These are phyloP conservation scores for Grammomys dolichurus DNA, from an alignment of 2,113 vertebrate species.

Conservation along the genomic window DNA sequence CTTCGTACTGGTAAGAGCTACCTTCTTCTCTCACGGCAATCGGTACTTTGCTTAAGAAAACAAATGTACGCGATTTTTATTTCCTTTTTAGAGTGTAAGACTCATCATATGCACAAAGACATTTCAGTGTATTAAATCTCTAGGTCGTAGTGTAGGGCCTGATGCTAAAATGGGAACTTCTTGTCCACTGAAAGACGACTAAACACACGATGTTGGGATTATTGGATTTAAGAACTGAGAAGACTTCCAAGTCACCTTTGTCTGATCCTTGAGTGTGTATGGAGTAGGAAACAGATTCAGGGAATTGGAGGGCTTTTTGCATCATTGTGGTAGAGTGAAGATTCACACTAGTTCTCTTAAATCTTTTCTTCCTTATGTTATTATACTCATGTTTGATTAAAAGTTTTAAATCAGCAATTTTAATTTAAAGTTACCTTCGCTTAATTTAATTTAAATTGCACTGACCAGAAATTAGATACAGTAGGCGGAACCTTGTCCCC, in stretches of 20 bases:
- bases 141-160: background rate
- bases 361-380: conserved; percentile 8
- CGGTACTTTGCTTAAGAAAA: background rate
- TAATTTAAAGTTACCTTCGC: background rate
- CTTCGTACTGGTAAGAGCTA: background rate
- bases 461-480: conserved; percentile 14
- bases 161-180: background rate
- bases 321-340: background rate
- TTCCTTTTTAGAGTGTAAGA: background rate
- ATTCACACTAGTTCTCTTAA: background rate
- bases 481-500: background rate
- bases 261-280: background rate
- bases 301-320: background rate
- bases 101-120: background rate
- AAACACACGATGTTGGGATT: background rate
- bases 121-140: background rate
- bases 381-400: conserved; percentile 24
- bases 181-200: background rate
- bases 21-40: background rate
- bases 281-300: background rate
- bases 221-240: background rate
- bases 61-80: background rate
- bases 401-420: background rate
- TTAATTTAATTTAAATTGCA: conserved; percentile 18
- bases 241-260: background rate